phyloP scores from a whole-genome alignment of 2,797 vertebrate genomes.

The Cynopterus sphinx region DNA sequence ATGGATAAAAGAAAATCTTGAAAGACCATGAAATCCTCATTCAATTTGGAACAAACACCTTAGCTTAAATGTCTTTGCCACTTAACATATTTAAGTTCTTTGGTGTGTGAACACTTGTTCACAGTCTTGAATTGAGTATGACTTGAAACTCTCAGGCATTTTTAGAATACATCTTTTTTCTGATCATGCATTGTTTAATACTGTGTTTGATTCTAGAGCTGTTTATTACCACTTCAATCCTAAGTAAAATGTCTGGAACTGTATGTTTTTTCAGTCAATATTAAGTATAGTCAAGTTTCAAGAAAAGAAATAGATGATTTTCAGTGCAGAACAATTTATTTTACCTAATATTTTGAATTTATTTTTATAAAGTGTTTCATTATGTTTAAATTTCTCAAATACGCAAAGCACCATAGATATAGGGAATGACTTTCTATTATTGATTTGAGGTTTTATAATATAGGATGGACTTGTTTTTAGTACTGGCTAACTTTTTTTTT shows the following conservation, averaged over 20 bases:
- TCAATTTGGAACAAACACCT: conserved; percentile 51
- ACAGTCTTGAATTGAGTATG: background rate
- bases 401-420: background rate
- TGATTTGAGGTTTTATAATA: background rate
- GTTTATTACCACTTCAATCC: background rate
- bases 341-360: conserved; percentile 36
- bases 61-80: conserved; percentile 37
- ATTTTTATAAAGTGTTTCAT: conserved; percentile 27
- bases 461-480: background rate
- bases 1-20: conserved; percentile 55
- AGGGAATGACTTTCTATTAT: background rate
- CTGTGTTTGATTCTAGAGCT: conserved; percentile 21
- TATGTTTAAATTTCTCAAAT: conserved; percentile 16
- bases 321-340: conserved; percentile 12
- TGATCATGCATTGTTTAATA: background rate
- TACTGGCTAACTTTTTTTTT: background rate
- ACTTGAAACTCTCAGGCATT: background rate
- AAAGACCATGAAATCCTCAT: conserved; percentile 47
- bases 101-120: conserved; percentile 1
- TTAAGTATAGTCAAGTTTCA: background rate
- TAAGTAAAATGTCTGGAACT: conserved; percentile 24
- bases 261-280: background rate
- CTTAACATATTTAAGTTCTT: conserved; percentile 37
- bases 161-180: background rate
- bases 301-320: background rate